These are phyloP conservation scores for Apodemia zela DNA, from an alignment of 2,888 invertebrate species.

Conservation along the genomic window DNA sequence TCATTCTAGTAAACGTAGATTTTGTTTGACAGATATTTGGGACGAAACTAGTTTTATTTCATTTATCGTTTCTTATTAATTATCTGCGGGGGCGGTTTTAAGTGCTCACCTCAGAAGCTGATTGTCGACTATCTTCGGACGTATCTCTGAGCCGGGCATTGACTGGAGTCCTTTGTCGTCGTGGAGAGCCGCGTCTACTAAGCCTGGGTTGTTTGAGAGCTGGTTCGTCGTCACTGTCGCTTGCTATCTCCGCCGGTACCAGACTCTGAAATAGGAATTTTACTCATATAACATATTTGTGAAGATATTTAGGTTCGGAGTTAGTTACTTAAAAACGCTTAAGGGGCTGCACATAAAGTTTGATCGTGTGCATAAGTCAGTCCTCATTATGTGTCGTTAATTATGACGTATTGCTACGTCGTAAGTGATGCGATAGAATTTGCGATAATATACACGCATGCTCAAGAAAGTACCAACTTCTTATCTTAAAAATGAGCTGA, in stretches of 20 bases:
- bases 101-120: constrained; percentile 64
- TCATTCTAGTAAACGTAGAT: background rate
- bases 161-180: constrained; percentile 58
- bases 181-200: constrained; percentile 59
- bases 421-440: too few species aligned
- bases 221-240: constrained; percentile 88
- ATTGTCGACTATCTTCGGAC: constrained; percentile 66
- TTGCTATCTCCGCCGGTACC: constrained; percentile 65
- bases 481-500: too few species aligned
- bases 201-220: constrained; percentile 87
- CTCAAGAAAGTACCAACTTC: too few species aligned
- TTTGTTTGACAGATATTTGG: background rate
- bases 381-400: too few species aligned
- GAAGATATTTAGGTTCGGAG: too few species aligned
- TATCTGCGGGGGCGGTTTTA: background rate
- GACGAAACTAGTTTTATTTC: background rate
- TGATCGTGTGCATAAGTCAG: too few species aligned
- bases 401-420: too few species aligned
- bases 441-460: too few species aligned
- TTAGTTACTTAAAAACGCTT: too few species aligned
- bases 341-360: too few species aligned
- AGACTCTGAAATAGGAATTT: constrained; percentile 74
- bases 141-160: constrained; percentile 48
- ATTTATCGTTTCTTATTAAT: background rate
- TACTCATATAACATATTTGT: constrained; percentile 4